These are phyloP conservation scores for Rhinoraja longicauda DNA, from an alignment of 2,797 vertebrate species.

Conservation along the genomic window DNA sequence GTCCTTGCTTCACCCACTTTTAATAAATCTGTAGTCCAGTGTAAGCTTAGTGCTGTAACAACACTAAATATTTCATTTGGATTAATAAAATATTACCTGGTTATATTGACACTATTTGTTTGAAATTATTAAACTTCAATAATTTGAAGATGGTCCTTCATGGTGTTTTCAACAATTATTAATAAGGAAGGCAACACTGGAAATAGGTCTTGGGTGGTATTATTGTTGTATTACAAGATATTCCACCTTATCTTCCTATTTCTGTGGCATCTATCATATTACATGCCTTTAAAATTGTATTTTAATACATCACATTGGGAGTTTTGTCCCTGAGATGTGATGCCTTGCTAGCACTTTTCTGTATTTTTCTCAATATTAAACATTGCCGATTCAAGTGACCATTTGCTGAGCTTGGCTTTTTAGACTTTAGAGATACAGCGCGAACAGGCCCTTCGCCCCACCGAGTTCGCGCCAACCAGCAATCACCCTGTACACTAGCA, in stretches of 20 bases:
- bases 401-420: neutral
- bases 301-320: neutral
- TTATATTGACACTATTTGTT: neutral
- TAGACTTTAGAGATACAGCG: too few species aligned
- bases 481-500: too few species aligned
- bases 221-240: neutral
- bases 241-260: too few species aligned
- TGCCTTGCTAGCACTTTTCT: neutral
- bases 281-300: neutral
- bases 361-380: slow-evolving; percentile 29
- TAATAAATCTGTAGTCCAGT: neutral
- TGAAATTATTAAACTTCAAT: neutral
- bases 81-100: neutral
- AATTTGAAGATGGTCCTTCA: neutral
- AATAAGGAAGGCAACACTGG: neutral
- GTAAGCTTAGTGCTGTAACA: neutral
- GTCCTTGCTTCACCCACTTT: neutral
- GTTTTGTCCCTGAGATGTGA: neutral
- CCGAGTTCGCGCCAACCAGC: too few species aligned
- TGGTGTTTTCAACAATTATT: neutral
- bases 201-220: neutral
- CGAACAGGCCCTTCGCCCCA: too few species aligned
- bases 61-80: neutral
- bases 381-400: neutral
- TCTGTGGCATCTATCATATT: neutral